These are phyloP conservation scores for Brachycybe producta DNA, from an alignment of 2,888 invertebrate species.

Conservation along the genomic window DNA sequence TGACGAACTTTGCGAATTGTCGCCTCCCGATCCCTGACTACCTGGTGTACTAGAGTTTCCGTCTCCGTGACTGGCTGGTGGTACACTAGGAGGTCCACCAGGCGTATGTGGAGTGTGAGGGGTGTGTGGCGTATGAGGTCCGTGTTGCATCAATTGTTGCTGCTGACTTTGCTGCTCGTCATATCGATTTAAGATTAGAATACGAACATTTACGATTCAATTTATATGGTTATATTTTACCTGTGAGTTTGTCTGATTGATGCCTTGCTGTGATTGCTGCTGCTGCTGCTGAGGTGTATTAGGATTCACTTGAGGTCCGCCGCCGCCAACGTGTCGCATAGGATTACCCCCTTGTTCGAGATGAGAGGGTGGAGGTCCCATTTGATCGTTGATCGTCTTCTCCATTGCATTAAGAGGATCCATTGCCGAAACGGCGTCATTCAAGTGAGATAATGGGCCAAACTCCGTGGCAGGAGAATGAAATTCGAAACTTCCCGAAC, in stretches of 20 bases:
- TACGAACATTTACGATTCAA: background rate
- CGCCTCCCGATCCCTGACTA: conserved; percentile 24
- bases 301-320: background rate
- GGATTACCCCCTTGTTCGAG: conserved; percentile 20
- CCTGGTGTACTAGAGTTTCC: conserved; percentile 9
- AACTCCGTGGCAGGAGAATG: conserved; percentile 25
- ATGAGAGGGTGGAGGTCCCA: conserved; percentile 22
- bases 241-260: conserved; percentile 7
- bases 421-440: conserved; percentile 73
- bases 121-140: conserved; percentile 64
- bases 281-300: conserved; percentile 10
- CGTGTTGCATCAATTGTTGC: conserved; percentile 48
- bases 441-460: conserved; percentile 66
- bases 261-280: conserved; percentile 4
- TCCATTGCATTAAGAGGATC: conserved; percentile 88
- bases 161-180: too few species aligned
- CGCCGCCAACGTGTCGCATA: conserved; percentile 18
- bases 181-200: background rate
- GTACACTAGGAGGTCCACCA: conserved; percentile 63
- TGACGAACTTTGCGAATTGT: conserved; percentile 19
- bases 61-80: conserved; percentile 35
- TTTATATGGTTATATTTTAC: background rate
- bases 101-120: conserved; percentile 57
- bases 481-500: conserved; percentile 22
- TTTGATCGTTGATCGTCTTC: conserved; percentile 68